phyloP scores from a whole-genome alignment of 2,113 vertebrate species.

The Turnix velox region DNA sequence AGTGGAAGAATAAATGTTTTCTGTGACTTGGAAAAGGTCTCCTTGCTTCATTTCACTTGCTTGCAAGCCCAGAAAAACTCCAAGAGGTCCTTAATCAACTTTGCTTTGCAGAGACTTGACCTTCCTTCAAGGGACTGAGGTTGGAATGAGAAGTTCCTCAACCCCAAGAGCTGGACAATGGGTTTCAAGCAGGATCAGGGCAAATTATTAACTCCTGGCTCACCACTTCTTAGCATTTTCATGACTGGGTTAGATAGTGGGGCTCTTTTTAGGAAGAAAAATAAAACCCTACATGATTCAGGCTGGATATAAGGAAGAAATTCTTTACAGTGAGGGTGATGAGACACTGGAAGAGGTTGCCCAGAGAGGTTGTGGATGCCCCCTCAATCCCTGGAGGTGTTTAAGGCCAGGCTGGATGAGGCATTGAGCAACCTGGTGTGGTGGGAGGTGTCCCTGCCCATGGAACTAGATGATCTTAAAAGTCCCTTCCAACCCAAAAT shows the following conservation, averaged over 20 bases:
- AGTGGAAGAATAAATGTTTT: slow-evolving; percentile 49
- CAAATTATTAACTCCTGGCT: background rate
- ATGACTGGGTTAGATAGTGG: background rate
- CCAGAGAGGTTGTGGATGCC: no score
- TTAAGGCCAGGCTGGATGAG: no score
- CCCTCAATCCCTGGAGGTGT: no score
- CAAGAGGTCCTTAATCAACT: background rate
- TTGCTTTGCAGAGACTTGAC: background rate
- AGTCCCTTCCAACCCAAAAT: no score
- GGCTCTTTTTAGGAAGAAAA: background rate
- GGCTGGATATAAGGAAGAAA: no score
- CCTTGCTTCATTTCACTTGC: slow-evolving; percentile 23
- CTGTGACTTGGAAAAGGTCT: background rate
- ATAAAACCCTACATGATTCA: background rate
- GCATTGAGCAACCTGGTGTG: no score
- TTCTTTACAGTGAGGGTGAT: no score
- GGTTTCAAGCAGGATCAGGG: background rate
- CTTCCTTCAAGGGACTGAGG: background rate
- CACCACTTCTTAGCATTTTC: background rate
- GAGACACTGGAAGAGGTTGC: no score
- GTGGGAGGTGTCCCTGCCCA: no score
- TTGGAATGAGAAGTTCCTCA: background rate
- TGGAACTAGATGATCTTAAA: no score
- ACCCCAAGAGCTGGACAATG: background rate
- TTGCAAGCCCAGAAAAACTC: background rate